Evolutionary conservation across 2,113 vertebrate species (phyloP).

Genomic region (Tautogolabrus adspersus): DNA sequence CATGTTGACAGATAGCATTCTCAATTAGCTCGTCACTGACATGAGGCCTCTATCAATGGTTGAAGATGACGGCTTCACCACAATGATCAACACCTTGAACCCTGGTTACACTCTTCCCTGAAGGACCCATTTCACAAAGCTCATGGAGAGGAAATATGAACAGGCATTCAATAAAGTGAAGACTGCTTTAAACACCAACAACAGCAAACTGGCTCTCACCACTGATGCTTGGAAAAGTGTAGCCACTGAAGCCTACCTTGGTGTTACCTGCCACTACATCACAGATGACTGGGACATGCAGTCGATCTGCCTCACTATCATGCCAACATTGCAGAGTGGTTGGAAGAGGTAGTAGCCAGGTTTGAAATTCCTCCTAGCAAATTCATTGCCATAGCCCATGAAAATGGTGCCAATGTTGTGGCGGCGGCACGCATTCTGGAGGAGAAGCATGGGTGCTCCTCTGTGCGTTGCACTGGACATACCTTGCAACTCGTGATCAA

Average conservation of each 20-base stretch:
- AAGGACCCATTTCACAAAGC: not conserved
- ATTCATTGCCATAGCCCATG: not conserved
- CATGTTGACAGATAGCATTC: not conserved
- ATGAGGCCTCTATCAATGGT: conserved; percentile 1
- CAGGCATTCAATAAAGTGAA: conserved; percentile 34
- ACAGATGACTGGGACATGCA: conserved; percentile 16
- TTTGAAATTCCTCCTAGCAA: conserved; percentile 2
- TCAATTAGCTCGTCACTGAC: not conserved
- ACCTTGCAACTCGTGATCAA: not conserved
- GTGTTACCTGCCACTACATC: conserved; percentile 37
- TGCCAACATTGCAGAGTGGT: not conserved
- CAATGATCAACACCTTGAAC: not conserved
- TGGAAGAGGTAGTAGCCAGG: not conserved
- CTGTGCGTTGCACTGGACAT: not conserved
- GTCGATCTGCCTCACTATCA: not conserved
- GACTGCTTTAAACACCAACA: conserved; percentile 16
- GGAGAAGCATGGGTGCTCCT: not conserved
- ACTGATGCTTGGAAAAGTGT: conserved; percentile 46
- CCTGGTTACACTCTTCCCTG: not conserved
- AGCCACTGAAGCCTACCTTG: conserved; percentile 38
- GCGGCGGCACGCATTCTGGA: not conserved
- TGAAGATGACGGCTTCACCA: conserved; percentile 2
- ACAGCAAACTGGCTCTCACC: conserved; percentile 40
- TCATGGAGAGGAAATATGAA: conserved; percentile 16
- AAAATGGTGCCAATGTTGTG: not conserved